Evolutionary conservation across 2,113 vertebrate species (phyloP).

Genomic region (Atherinomorus stipes): DNA sequence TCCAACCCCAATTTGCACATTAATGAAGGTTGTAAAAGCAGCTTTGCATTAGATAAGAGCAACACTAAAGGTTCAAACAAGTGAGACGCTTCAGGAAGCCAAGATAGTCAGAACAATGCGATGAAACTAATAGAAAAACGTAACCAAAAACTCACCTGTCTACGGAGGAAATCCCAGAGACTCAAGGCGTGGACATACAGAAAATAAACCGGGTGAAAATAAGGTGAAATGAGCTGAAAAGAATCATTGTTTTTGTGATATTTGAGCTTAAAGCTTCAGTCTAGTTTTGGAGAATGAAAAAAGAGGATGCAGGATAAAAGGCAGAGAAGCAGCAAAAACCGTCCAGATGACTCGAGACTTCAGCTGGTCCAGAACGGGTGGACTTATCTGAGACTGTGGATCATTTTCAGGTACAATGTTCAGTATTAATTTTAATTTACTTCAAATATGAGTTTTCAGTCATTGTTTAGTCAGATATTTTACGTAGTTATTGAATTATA

Average conservation of each 20-base stretch:
- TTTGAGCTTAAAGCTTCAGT: not conserved
- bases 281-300: not conserved
- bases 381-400: not conserved
- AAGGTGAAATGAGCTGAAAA: not conserved
- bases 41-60: not conserved
- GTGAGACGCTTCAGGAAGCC: not conserved
- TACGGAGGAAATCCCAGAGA: too few species aligned
- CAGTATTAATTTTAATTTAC: too few species aligned
- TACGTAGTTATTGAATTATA: too few species aligned
- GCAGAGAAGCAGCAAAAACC: not conserved
- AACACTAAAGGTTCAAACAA: not conserved
- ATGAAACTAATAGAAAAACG: not conserved
- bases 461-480: too few species aligned
- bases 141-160: not conserved
- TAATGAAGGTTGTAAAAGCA: not conserved
- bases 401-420: not conserved
- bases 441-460: too few species aligned
- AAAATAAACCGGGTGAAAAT: not conserved
- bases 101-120: not conserved
- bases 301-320: slow-evolving; percentile 31
- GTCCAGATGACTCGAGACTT: not conserved
- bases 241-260: not conserved
- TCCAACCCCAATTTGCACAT: not conserved
- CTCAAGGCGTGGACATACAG: too few species aligned
- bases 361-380: not conserved